Base-by-base conservation (phyloP, 2,888 invertebrate genomes). In the Mongoloraphidia duomilia region DNA sequence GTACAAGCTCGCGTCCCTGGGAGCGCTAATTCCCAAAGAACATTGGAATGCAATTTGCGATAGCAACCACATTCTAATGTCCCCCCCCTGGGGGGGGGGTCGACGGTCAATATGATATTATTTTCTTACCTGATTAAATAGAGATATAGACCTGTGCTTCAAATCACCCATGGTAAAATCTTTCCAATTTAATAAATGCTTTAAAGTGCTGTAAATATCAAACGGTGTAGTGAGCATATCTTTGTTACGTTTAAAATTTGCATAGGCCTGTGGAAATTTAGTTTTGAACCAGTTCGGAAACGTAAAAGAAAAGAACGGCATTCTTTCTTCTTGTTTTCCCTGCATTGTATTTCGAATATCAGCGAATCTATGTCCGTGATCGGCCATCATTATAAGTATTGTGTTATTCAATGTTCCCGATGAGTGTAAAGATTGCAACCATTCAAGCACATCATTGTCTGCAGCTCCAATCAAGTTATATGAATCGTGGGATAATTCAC, bases 281-380 rank as follows among this genome's bases (percentile, higher is more conserved):
- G 68, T 66, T 53, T 75, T 72, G 54, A 93, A 80, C 63, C 76
- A 76, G 0, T 76, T 67, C 0, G 94, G 93, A 58, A 93, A 77
- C 0, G 78, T 69, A 47, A 93, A 77, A 1, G 83, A 80, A 65
- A 94, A 87, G 58, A 91, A 84, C 0, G 95, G 95, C 50, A 94
- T 63, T 1, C 95, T 75, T 63, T 95, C 94, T 60, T 95, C 95
- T 50, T 88, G 78, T 65, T 92, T 91, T 0, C 94, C 95, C 65
- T 94, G 93, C 8, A 89, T 71, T 0, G 92, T 93, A 58, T 84
- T 79, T 0, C 95, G 76, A 8, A 92, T 77, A 46, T 79, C 74
- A 0, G 86, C 81, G 66, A 87, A 93, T 61, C 93, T 84, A 53
- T 85, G 82, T 0, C 95, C 95, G 65, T 96, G 95, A 68, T 96